Conservation (phyloP, 2,888 invertebrate genomes). For the Erynnis tages region DNA sequence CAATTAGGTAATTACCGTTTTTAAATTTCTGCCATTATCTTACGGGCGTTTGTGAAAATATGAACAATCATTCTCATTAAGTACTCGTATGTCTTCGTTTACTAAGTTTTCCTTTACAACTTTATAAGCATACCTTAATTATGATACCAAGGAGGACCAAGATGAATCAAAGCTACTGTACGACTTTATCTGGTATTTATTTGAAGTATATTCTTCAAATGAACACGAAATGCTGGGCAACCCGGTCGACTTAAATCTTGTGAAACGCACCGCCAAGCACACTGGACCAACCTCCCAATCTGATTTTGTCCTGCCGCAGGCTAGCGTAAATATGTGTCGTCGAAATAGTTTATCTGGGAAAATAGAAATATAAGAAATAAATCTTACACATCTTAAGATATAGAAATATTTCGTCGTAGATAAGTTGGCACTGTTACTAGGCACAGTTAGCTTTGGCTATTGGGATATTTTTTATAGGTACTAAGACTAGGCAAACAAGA, state of each 20-base stretch:
- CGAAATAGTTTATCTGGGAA: neutral
- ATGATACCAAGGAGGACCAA: too few species aligned
- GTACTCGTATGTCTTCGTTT: too few species aligned
- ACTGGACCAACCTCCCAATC: constrained; percentile 5
- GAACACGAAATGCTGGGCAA: neutral
- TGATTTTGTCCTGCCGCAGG: constrained; percentile 9
- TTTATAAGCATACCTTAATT: too few species aligned
- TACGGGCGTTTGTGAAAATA: too few species aligned
- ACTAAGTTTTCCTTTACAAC: too few species aligned
- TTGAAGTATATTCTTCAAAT: too few species aligned
- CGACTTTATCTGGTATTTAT: neutral
- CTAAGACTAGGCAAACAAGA: too few species aligned
- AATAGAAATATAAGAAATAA: constrained; percentile 1
- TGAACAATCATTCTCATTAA: too few species aligned
- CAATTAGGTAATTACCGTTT: too few species aligned
- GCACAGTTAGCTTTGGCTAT: too few species aligned
- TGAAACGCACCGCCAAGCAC: constrained; percentile 12
- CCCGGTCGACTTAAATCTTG: constrained; percentile 1
- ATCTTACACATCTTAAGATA: neutral
- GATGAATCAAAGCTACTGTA: neutral
- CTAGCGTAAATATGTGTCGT: neutral
- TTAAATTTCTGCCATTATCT: too few species aligned
- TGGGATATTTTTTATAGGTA: too few species aligned
- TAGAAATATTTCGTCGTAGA: neutral
- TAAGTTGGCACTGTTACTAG: neutral